Evolutionary conservation across 1,140 invertebrate species (phyloP), one percentile per base, ranked within the genome.

Genomic region (Eueides isabella): DNA sequence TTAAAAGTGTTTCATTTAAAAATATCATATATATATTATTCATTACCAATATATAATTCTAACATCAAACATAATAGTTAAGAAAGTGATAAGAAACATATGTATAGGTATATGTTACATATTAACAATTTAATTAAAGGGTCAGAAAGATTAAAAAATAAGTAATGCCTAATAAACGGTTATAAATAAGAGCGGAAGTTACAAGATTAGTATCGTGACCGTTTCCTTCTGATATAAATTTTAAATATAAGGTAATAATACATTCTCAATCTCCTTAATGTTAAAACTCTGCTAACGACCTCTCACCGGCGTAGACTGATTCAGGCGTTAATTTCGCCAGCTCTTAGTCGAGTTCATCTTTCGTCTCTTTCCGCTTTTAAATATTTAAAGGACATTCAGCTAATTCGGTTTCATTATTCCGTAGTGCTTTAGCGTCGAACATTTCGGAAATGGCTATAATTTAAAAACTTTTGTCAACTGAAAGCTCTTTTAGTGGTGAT

Each of bases 401-500:
- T 74, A 69, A 74, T 74, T 65, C 62, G 28, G 48, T 64, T 64
- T 67, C 72, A 74, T 74, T 74, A 75, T 65, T 69, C 19, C 19
- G 38, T 62, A 63, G 61, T 44, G 55, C 61, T 68, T 68, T 33
- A 19, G 44, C 64, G 63, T 35, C 31, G 33, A 68, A 69, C 28
- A 55, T 74, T 75, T 75, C 63, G 14, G 38, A 67, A 67, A 75
- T 61, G 31, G 68, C 73, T 66, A 75, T 71, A 66, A 71, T 71
- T 75, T 75, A 29, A 55, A 71, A 75, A 75, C 67, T 75, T 75
- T 70, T 67, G 67, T 65, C 55, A 48, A 33, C 68, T n/a, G 41
- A 2, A 28, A 68, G 30, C 29, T 67, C 66, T 74, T 48, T 73
- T 71, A 71, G 61, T 33, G 62, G 38, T 48, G 62, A 65, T 62